phyloP scores from a whole-genome alignment of 2,113 vertebrate species.

The Campylomormyrus tamandua region DNA sequence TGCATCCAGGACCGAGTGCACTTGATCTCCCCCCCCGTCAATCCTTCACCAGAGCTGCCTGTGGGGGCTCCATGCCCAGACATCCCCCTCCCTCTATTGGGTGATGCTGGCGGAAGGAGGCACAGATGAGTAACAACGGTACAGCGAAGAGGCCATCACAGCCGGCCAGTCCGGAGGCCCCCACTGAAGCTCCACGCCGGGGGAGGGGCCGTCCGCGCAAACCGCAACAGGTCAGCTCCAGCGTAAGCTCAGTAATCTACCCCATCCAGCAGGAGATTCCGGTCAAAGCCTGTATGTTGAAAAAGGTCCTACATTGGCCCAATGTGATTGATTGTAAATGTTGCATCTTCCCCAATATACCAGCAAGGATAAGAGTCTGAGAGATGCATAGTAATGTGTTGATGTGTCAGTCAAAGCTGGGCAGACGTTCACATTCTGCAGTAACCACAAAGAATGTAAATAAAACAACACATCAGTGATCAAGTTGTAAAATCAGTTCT shows the following conservation, averaged over 20 bases:
- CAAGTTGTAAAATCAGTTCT: neutral
- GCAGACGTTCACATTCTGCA: neutral
- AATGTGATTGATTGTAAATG: neutral
- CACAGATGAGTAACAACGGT: constrained; percentile 62
- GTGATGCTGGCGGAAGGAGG: constrained; percentile 51
- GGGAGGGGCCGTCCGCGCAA: constrained; percentile 66
- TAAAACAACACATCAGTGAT: neutral
- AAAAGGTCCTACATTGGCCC: no score
- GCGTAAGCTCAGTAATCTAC: neutral
- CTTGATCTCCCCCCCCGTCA: neutral
- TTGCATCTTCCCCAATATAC: neutral
- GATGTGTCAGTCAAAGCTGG: neutral
- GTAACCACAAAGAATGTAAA: neutral
- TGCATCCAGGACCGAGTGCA: neutral
- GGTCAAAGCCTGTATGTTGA: neutral
- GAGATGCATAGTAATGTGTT: neutral
- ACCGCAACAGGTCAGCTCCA: constrained; percentile 53
- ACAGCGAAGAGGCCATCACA: constrained; percentile 52
- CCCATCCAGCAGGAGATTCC: neutral
- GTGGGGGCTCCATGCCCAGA: constrained; percentile 54
- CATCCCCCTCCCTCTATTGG: constrained; percentile 30
- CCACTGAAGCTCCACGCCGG: constrained; percentile 51
- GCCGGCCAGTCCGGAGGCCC: constrained; percentile 43
- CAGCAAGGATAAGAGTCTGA: neutral
- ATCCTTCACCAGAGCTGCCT: constrained; percentile 31